Evolutionary conservation across 2,113 vertebrate genomes (phyloP).

Genomic region (Istiophorus platypterus): DNA sequence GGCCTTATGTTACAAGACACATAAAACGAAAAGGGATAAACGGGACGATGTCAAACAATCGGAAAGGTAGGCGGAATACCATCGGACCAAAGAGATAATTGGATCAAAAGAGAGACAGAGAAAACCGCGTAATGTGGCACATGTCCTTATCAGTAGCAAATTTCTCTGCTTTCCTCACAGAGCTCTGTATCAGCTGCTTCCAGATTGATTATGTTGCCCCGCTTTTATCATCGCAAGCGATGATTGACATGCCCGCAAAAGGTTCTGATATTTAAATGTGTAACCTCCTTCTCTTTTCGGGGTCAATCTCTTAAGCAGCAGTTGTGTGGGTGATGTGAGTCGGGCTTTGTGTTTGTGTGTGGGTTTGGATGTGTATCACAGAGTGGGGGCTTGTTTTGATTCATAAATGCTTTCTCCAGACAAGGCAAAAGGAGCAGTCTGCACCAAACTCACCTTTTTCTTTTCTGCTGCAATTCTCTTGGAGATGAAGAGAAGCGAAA

Average conservation of each 20-base stretch:
- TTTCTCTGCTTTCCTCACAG: slow-evolving; percentile 59
- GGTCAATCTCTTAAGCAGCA: slow-evolving; percentile 65
- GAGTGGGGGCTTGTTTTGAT: slow-evolving; percentile 49
- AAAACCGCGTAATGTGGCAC: slow-evolving; percentile 55
- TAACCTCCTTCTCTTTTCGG: slow-evolving; percentile 63
- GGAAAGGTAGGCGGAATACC: slow-evolving; percentile 24
- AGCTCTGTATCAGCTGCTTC: slow-evolving; percentile 66
- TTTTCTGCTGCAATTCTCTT: slow-evolving; percentile 5
- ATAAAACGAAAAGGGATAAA: slow-evolving; percentile 31
- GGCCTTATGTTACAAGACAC: slow-evolving; percentile 9
- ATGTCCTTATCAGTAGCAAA: slow-evolving; percentile 74
- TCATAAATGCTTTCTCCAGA: slow-evolving; percentile 56
- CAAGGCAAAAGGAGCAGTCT: slow-evolving; percentile 40
- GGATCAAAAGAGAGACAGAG: slow-evolving; percentile 64
- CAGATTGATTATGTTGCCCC: slow-evolving; percentile 58
- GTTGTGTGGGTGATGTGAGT: slow-evolving; percentile 18
- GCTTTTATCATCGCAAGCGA: slow-evolving; percentile 35
- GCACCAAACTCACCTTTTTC: slow-evolving; percentile 3
- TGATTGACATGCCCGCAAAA: slow-evolving; percentile 78
- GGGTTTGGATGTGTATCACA: slow-evolving; percentile 50
- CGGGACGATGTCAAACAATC: slow-evolving; percentile 38
- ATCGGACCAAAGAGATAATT: slow-evolving; percentile 62
- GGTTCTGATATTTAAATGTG: slow-evolving; percentile 79
- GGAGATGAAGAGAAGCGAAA: slow-evolving; percentile 38
- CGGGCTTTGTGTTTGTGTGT: slow-evolving; percentile 35